Evolutionary conservation across 2,113 vertebrate genomes (phyloP).

Genomic region (Gorsachius goisagi): DNA sequence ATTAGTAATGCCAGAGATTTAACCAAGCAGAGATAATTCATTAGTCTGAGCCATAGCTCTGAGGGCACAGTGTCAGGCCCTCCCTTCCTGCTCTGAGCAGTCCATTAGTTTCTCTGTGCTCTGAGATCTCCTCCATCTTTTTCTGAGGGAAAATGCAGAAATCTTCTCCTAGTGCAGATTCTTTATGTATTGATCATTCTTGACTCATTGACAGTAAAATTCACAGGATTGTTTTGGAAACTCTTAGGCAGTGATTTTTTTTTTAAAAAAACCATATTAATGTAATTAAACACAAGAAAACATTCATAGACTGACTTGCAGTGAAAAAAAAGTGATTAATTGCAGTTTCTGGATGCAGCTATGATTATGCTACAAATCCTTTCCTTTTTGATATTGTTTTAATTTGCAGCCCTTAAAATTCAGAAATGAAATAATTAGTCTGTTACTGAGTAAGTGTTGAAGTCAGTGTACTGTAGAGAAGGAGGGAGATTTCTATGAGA

Average conservation of each 20-base stretch:
- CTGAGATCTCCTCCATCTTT: not conserved
- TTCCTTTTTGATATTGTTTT: not conserved
- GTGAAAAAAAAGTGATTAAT: not conserved
- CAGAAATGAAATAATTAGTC: not conserved
- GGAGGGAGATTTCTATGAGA: not conserved
- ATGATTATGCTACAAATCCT: not conserved
- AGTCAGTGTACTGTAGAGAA: not conserved
- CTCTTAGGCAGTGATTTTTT: not conserved
- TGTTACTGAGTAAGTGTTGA: not conserved
- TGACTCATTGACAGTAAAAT: not conserved
- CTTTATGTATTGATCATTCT: not conserved
- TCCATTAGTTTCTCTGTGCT: not conserved
- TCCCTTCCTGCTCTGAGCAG: not conserved
- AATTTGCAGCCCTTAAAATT: not conserved
- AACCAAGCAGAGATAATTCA: slow-evolving; percentile 60
- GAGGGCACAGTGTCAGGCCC: slow-evolving; percentile 29
- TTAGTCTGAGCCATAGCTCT: slow-evolving; percentile 33
- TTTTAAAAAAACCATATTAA: too few species aligned
- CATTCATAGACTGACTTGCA: not conserved
- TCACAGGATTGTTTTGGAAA: not conserved
- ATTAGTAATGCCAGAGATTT: slow-evolving; percentile 61
- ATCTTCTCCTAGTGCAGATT: not conserved
- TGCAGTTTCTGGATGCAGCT: not conserved
- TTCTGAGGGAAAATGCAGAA: not conserved
- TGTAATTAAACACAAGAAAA: not conserved